A percentile compares a stretch with the other conserved stretches of the same genome.
Evolutionary conservation across 1,140 invertebrate species (phyloP).

Genomic region (Drosophila pallidifrons): DNA sequence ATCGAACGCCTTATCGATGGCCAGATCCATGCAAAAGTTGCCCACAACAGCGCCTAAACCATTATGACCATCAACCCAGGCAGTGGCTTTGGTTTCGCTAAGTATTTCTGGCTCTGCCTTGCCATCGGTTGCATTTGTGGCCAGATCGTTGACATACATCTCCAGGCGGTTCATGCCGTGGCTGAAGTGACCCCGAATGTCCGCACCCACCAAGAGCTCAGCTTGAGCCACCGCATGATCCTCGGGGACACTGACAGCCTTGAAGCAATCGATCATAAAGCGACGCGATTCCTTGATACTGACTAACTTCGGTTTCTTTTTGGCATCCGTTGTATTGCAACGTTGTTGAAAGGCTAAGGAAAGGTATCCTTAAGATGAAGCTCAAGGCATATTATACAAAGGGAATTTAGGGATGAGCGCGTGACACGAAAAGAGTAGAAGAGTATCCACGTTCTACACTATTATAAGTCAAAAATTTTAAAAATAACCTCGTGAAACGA

Average conservation of each 20-base stretch:
- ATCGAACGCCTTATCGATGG: constrained; percentile 93
- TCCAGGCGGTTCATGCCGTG: no score
- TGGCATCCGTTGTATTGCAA: no score
- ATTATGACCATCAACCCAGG: constrained; percentile 94
- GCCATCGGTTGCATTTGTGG: no score
- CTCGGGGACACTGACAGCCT: constrained; percentile 88
- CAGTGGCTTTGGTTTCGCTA: constrained; percentile 91
- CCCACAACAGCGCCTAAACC: constrained; percentile 95
- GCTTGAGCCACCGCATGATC: no score
- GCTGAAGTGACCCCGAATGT: no score
- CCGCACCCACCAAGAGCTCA: no score
- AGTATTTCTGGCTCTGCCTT: constrained; percentile 84
- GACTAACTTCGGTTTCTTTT: constrained; percentile 70
- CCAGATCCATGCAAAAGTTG: constrained; percentile 95
- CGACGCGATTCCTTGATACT: constrained; percentile 88
- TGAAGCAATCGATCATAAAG: constrained; percentile 91
- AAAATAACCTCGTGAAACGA: no score
- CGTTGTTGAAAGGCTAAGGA: no score
- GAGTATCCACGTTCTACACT: no score
- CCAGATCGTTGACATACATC: no score
- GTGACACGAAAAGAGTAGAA: no score
- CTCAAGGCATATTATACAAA: not conserved
- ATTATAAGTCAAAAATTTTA: no score
- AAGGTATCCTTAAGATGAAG: not conserved
- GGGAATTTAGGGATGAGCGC: not conserved